Base-by-base conservation (phyloP, 2,113 vertebrate species). In the Indri indri region DNA sequence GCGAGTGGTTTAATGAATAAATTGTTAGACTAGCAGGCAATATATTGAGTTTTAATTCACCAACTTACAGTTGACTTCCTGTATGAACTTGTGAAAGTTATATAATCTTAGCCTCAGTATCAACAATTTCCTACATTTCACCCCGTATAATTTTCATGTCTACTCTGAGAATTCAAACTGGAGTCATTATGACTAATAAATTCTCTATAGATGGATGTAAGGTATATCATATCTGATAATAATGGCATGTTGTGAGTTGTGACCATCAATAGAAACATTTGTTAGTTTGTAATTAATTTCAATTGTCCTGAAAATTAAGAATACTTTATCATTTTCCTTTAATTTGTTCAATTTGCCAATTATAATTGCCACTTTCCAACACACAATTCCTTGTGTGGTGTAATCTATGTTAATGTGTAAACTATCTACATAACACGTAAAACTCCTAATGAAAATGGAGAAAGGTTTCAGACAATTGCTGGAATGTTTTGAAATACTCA, bases 1-100 rank as follows among this genome's bases (percentile, higher is more conserved):
- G 30, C 74, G 32, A 86, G 37, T 71, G 14, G 57, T 89, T 92
- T 96, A 94, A 88, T 96, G 90, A 96, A 66, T 79, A 92, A 90
- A 85, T 82, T 88, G 61, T 23, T 86, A 80, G 40, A 61, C 17
- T 84, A 84, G 14, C n/a, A 81, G 42, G 30, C 34, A 68, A 12
- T 52, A 61, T 90, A 94, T 77, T 2, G 25, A 94, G n/a, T 90
- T 90, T 92, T 96, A 96, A 93, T 84, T 96, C 30, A 81, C 9
- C 70, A 54, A 66, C 11, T 79, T 91, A 54, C 7, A 65, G 40
- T 77, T 68, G 54, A 74, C 61, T 81, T 96, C 9, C 16, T 40
- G 8, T 18, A 57, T 77, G 59, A 94, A 71, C 32, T 81, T 89
- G 52, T 88, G 22, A 77, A 84, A 34, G 12, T 84, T 90, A 30